Base-by-base conservation (phyloP, 2,113 vertebrate genomes). In the Pteruthius melanotis region DNA sequence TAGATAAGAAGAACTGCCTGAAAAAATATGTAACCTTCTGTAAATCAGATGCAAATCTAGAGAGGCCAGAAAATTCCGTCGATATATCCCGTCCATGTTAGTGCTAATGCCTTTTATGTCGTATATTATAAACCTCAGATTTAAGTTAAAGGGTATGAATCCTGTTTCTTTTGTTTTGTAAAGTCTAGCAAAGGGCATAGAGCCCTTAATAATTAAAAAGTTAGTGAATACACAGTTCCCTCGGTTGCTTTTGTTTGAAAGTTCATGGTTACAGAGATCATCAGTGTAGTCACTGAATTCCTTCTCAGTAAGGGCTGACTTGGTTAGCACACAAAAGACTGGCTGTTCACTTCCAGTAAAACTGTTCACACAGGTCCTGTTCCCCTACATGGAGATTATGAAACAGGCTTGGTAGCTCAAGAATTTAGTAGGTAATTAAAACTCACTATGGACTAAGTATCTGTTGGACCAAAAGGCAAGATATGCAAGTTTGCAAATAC, bases 331-430 rank as follows among this genome's bases (percentile, higher is more conserved):
- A 92, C 85, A 93, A 75, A 94, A 83, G 66, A 21, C 85, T 86
- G 76, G 81, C 93, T 94, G 83, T 93, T 93, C 66, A 68, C 17
- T 84, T 95, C 91, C 83, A 93, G 70, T 93, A 89, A 97, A 93
- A 91, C 47, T 68, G 56, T 69, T 95, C 83, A 80, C 91, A 80
- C 54, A 95, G 66, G 68, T 95, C 54, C 75, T 83, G 65, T 94
- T 88, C 69, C 81, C 82, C 77, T 81, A 52, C 22, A 4, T 45
- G 78, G 83, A 83, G 77, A 75, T 79, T 84, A 95, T 94, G 71
- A 74, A 87, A 83, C 52, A 83, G 65, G 78, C 37, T 78, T 2
- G 0, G 75, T 69, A 56, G 71, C 65, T 87, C 52, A 78, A 74
- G 64, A 71, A 53, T 86, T 93, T 52, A 59, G 11, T 52, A 52